Evolutionary conservation across 64 coral and sea anemone species (phyloP).

Genomic region (Anthopleura sola): DNA sequence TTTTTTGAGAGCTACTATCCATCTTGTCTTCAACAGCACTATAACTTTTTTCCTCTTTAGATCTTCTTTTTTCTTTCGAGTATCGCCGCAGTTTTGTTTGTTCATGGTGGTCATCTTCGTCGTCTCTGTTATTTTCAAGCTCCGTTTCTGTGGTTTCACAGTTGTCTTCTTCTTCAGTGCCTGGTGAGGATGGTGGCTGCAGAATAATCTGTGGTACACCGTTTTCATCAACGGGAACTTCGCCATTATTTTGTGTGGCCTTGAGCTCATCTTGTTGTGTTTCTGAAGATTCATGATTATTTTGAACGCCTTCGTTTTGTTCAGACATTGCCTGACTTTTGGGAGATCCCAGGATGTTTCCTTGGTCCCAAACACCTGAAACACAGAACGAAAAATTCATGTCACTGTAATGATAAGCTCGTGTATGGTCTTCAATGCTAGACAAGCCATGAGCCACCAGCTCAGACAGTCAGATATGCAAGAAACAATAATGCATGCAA

Average conservation of each 20-base stretch:
- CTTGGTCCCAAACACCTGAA: slow-evolving; percentile 21
- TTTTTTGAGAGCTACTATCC: background rate
- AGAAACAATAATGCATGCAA: no score
- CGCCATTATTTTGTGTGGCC: background rate
- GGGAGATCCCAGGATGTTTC: slow-evolving; percentile 6
- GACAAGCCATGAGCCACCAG: no score
- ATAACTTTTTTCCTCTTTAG: slow-evolving; percentile 16
- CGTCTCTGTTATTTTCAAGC: slow-evolving; percentile 43
- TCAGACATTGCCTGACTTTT: slow-evolving; percentile 4
- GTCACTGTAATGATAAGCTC: no score
- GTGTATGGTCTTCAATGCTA: no score
- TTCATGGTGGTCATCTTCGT: background rate
- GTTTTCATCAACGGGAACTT: background rate
- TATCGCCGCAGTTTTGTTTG: background rate
- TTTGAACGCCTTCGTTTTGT: background rate
- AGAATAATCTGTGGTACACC: slow-evolving; percentile 46
- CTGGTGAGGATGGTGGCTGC: slow-evolving; percentile 52
- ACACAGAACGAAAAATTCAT: background rate
- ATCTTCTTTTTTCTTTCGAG: background rate
- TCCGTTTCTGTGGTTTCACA: slow-evolving; percentile 44
- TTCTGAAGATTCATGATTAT: background rate
- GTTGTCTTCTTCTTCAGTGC: slow-evolving; percentile 45
- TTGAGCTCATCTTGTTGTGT: background rate
- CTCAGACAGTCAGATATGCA: no score
- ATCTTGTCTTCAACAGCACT: background rate